A percentile compares a stretch with the other conserved stretches of the same genome.
phyloP scores from a whole-genome alignment of 2,888 invertebrate species.

The Stomorhina lunata region DNA sequence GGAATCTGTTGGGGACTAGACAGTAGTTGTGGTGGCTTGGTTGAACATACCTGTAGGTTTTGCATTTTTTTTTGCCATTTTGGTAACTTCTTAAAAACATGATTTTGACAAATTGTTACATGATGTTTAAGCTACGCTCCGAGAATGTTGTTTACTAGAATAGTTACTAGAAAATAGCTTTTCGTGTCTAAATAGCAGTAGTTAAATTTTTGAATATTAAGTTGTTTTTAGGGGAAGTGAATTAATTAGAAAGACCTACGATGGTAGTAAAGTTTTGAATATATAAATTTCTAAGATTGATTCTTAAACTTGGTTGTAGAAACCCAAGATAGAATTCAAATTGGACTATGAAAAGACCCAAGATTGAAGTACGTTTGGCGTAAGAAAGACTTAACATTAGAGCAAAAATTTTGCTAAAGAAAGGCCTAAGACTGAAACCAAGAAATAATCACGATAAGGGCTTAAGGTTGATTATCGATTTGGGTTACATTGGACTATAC shows the following conservation, averaged over 20 bases:
- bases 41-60: conserved; percentile 45
- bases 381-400: too few species aligned
- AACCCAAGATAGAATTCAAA: too few species aligned
- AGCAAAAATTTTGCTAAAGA: too few species aligned
- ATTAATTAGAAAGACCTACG: conserved; percentile 23
- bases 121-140: conserved; percentile 68
- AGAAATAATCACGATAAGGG: too few species aligned
- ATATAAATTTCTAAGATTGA: too few species aligned
- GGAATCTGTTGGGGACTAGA: conserved; percentile 59
- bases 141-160: conserved; percentile 40
- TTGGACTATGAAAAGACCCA: too few species aligned
- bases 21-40: conserved; percentile 46
- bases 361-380: too few species aligned
- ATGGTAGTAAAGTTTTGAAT: too few species aligned
- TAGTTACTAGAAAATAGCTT: conserved; percentile 26
- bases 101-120: conserved; percentile 74
- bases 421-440: too few species aligned
- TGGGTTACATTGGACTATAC: too few species aligned
- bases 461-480: too few species aligned
- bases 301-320: too few species aligned
- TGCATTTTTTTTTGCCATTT: not conserved
- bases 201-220: conserved; percentile 14
- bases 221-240: not conserved
- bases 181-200: conserved; percentile 32
- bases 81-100: conserved; percentile 64